Base-by-base conservation (phyloP, 2,797 vertebrate genomes). In the Neomorphus geoffroyi region DNA sequence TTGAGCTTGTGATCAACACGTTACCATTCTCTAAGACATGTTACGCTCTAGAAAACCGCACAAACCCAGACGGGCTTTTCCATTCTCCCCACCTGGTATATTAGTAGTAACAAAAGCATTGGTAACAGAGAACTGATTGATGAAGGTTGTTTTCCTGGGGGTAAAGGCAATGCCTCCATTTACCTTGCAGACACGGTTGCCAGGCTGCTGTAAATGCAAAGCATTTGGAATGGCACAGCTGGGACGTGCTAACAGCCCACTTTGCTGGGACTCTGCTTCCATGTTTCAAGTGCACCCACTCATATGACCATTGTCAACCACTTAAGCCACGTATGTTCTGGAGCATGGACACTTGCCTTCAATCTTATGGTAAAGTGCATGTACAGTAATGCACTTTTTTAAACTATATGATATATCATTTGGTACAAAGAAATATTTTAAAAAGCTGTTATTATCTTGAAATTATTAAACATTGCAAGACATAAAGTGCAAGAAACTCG, bases 401-500 rank as follows among this genome's bases (percentile, higher is more conserved):
- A 90, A 60, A 54, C 58, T 80, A 70, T 32, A 43, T 39, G 32
- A 33, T 64, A 39, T 33, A 65, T 54, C 82, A 88, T 72, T 87
- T 83, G 66, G 28, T 90, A 78, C 39, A 92, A 90, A 87, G 10
- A 37, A 80, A 80, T 66, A n/a, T 69, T 96, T 91, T 96, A 88
- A 94, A 48, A 94, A 96, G 43, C 39, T 91, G 33, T 79, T 94
- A 91, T 96, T 87, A 91, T 58, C 92, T 95, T 96, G 78, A 96
- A 97, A 97, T 88, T 93, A 95, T 94, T 70, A 95, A 97, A 94
- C 79, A 97, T 97, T 97, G 97, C 96, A 96, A 97, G 96, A 96
- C 64, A 96, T 91, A 94, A 94, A 96, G 95, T 95, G 69, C 81
- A 97, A 96, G 98, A 98, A 98, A 98, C 90, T 94, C 96, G 97